A percentile compares a stretch with the other conserved stretches of the same genome.
Conservation (phyloP, 2,888 invertebrate species). For the Sarcophaga caerulescens region DNA sequence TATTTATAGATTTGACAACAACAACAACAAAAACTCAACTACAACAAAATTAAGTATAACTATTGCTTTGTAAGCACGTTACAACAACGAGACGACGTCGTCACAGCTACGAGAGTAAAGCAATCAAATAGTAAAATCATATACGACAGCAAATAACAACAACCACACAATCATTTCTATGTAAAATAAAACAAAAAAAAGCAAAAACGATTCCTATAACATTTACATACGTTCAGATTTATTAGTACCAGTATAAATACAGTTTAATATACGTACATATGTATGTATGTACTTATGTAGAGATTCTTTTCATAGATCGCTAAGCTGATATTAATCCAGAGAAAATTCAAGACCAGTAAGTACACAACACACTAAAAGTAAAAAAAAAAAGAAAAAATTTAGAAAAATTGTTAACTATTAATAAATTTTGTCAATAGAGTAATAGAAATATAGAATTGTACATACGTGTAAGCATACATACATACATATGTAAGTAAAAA, state of each 20-base stretch:
- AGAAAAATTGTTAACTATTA: not conserved
- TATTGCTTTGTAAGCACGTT: conserved; percentile 45
- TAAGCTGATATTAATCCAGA: not conserved
- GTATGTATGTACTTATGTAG: not conserved
- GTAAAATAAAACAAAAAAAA: not conserved
- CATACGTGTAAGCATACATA: not conserved
- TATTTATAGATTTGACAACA: conserved; percentile 59
- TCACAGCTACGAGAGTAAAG: not conserved
- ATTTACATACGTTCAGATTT: conserved; percentile 11
- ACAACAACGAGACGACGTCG: not conserved
- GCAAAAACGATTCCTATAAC: conserved; percentile 1
- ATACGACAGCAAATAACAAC: not conserved
- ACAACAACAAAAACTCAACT: conserved; percentile 23
- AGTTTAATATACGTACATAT: not conserved
- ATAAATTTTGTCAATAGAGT: conserved; percentile 12
- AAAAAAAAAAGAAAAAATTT: too few relatives aligned
- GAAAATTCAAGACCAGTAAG: not conserved
- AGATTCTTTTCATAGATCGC: conserved; percentile 11
- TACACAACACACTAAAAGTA: not conserved
- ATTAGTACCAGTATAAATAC: not conserved
- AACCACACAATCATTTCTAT: not conserved
- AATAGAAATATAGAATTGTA: too few relatives aligned
- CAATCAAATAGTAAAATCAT: conserved; percentile 17
- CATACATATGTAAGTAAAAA: not conserved
- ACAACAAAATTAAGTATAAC: conserved; percentile 4